Evolutionary conservation across 2,113 vertebrate genomes (phyloP).

Genomic region (Python bivittatus): DNA sequence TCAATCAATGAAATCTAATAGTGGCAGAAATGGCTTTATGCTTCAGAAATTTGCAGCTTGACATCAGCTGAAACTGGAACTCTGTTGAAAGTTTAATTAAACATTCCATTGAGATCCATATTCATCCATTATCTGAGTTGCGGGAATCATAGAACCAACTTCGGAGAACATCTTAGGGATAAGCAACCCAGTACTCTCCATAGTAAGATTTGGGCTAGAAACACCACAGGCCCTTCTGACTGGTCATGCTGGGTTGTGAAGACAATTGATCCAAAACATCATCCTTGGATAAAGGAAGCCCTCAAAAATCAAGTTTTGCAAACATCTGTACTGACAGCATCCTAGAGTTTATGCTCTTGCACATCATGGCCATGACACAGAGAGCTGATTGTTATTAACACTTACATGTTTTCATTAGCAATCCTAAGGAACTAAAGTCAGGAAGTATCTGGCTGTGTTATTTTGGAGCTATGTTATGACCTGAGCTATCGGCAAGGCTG

Average conservation of each 20-base stretch:
- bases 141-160: not conserved
- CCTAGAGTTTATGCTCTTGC: not conserved
- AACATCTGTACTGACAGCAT: not conserved
- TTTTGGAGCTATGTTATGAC: constrained; percentile 16
- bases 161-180: not conserved
- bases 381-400: rapidly evolving
- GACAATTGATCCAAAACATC: not conserved
- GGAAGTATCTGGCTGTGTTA: rapidly evolving
- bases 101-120: not conserved
- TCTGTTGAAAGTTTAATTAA: not conserved
- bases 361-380: not conserved
- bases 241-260: not conserved
- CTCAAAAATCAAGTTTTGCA: not conserved
- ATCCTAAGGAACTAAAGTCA: not conserved
- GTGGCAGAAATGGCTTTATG: not conserved
- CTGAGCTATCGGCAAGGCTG: constrained; percentile 27
- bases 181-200: not conserved
- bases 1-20: not conserved
- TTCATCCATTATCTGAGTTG: not conserved
- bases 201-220: not conserved
- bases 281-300: not conserved
- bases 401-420: not conserved
- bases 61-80: not conserved
- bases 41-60: not conserved
- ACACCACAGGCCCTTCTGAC: not conserved